Base-by-base conservation (phyloP, 92 coral and sea anemone species). In the Metridium senile region DNA sequence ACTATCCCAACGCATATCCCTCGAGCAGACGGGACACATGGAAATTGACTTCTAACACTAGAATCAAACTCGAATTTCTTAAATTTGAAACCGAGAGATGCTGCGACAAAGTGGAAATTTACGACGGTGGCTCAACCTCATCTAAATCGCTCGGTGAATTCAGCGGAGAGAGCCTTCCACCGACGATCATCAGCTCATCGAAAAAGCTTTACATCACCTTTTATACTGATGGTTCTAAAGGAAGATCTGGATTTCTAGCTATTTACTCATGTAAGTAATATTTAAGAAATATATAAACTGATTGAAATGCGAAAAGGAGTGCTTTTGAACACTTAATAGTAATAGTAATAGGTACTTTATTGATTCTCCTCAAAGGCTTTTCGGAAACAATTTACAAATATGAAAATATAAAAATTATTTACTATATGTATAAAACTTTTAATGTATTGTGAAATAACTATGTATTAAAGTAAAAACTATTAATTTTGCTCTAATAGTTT, bases 11-110 rank as follows among this genome's bases (percentile, higher is more conserved):
- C 7, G 20, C 58, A 22, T 73, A 73, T 29, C 67, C 31, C 3
- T 1, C 25, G 0, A 0, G 6, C 19, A 22, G 62, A 53, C 17
- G 26, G 0, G 61, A 69, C 56, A 0, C 11, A 1, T 83, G 83
- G 83, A 76, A 21, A 8, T 29, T 83, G 18, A 68, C 83, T 25
- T 67, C 79, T 10, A 76, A 83, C 65, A 33, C 78, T 4, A 76
- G 72, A 62, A 27, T 83, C 7, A 21, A 27, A 0, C 54, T 83
- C 9, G 46, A 19, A 20, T 83, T 83, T 52, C 33, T 61, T 13
- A 22, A 39, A 22, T 77, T 83, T 34, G 1, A 21, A 25, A 76
- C 79, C 22, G 88, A 84, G 33, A 9, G 66, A 2, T 68, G 74
- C 32, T 61, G 74, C 26, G 86, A 73, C 56, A 61, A 33, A 69